A percentile compares a stretch with the other conserved stretches of the same genome.
Conservation (phyloP, 2,888 invertebrate species). For the Digitonthophagus gazella region DNA sequence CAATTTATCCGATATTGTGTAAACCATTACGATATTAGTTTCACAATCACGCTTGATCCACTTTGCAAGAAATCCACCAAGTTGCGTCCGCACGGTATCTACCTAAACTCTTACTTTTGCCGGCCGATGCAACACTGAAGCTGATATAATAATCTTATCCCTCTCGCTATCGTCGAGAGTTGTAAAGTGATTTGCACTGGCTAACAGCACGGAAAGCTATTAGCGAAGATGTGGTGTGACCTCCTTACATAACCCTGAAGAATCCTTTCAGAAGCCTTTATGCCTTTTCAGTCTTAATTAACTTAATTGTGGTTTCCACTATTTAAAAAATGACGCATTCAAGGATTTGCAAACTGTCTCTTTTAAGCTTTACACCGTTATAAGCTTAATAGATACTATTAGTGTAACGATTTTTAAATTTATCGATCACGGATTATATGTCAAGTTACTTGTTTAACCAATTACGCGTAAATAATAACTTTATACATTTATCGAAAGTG, state of each 20-base stretch:
- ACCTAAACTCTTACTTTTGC: not conserved
- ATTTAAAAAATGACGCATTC: not conserved
- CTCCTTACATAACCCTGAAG: not conserved
- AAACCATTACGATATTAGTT: constrained; percentile 46
- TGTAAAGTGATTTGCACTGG: not conserved
- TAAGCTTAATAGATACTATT: not conserved
- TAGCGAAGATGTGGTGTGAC: not conserved
- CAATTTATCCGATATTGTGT: constrained; percentile 36
- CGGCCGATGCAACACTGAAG: not conserved
- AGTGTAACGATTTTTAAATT: not conserved
- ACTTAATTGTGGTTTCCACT: not conserved
- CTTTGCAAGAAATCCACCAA: not conserved
- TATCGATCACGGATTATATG: not conserved
- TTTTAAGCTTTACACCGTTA: not conserved
- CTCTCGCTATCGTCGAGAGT: not conserved
- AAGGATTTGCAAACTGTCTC: not conserved
- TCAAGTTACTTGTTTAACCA: not conserved
- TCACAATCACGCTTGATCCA: constrained; percentile 4
- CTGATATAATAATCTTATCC: not conserved
- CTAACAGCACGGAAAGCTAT: not conserved
- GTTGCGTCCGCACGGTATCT: not conserved
- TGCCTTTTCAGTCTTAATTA: not conserved
- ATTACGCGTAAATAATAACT: not conserved
- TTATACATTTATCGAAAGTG: not conserved
- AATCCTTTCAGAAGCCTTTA: not conserved